Evolutionary conservation across 2,888 invertebrate genomes (phyloP).

Genomic region (Apomyelois bistriatella): DNA sequence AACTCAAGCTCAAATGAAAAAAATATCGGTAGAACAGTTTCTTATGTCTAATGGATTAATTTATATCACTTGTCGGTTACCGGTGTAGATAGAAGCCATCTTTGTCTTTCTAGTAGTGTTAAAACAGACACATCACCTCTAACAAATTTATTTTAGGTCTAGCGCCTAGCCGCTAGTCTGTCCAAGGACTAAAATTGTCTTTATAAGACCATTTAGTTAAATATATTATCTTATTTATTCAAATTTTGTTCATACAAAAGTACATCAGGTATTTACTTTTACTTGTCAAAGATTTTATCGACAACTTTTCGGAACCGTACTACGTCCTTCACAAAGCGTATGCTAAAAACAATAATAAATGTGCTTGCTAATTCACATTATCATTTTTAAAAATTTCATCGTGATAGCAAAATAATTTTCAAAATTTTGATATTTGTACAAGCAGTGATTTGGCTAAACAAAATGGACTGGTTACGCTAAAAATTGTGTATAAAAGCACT

Average conservation of each 20-base stretch:
- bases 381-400: slow-evolving; percentile 55
- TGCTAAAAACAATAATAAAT: slow-evolving; percentile 51
- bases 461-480: slow-evolving; percentile 78
- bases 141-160: slow-evolving; percentile 45
- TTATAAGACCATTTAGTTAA: slow-evolving; percentile 57
- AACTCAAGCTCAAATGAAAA: slow-evolving; percentile 43
- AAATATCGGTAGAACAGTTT: slow-evolving; percentile 33
- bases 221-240: slow-evolving; percentile 52
- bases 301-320: slow-evolving; percentile 38
- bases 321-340: slow-evolving; percentile 59
- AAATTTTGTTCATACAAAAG: slow-evolving; percentile 53
- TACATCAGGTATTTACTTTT: slow-evolving; percentile 43
- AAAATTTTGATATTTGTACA: slow-evolving; percentile 61
- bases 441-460: slow-evolving; percentile 77
- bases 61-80: slow-evolving; percentile 34
- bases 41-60: slow-evolving; percentile 28
- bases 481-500: slow-evolving; percentile 77
- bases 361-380: slow-evolving; percentile 43
- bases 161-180: slow-evolving; percentile 48
- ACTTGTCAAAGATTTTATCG: slow-evolving; percentile 22
- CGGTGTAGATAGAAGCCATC: slow-evolving; percentile 42
- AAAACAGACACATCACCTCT: slow-evolving; percentile 49
- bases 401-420: slow-evolving; percentile 72
- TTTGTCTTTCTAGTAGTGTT: slow-evolving; percentile 54
- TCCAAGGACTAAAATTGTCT: slow-evolving; percentile 52